Evolutionary conservation across 2,888 invertebrate genomes (phyloP).

Genomic region (Fissipunctia ypsillon): DNA sequence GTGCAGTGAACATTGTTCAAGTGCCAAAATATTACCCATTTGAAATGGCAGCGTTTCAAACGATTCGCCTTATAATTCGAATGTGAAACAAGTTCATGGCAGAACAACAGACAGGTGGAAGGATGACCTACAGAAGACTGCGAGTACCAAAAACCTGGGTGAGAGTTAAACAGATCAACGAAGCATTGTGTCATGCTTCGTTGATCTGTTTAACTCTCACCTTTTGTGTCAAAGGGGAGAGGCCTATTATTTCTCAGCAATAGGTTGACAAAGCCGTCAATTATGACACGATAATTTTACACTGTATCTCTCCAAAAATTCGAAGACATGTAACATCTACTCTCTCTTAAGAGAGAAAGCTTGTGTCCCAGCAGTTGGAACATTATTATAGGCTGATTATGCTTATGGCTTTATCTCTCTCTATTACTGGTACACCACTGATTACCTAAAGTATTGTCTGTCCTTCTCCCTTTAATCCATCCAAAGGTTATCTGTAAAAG

Average conservation of each 20-base stretch:
- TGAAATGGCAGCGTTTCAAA: not conserved
- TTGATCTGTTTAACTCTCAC: no score
- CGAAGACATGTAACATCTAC: not conserved
- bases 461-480: no score
- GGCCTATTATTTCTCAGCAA: not conserved
- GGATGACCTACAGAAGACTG: not conserved
- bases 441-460: no score
- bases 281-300: no score
- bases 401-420: no score
- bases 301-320: no score
- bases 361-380: not conserved
- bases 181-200: no score
- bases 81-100: slow-evolving; percentile 21
- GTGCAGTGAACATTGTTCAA: not conserved
- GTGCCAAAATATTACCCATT: slow-evolving; percentile 31
- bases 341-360: not conserved
- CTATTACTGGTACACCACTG: no score
- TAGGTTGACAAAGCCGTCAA: no score
- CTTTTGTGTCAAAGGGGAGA: no score
- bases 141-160: not conserved
- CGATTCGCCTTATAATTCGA: not conserved
- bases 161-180: not conserved
- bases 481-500: no score
- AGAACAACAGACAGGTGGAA: not conserved
- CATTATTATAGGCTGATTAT: not conserved